A percentile compares a stretch with the other conserved stretches of the same genome.
phyloP scores from a whole-genome alignment of 64 coral and sea anemone genomes.

The Montipora efflorescens region DNA sequence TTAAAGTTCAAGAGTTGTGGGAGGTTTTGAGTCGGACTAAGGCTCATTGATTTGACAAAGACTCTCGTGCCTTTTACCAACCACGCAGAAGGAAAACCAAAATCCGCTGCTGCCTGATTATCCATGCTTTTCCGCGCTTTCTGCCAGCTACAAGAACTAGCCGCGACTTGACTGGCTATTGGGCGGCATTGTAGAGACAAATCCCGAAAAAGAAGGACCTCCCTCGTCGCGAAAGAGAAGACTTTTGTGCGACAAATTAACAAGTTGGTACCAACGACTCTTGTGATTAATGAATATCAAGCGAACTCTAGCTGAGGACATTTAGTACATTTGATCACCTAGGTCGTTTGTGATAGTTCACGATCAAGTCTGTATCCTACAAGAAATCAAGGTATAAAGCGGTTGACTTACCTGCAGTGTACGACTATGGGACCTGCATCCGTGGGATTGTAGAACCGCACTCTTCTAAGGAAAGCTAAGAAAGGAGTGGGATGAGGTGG shows the following conservation, averaged over 20 bases:
- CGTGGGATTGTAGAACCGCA: slow-evolving; percentile 90
- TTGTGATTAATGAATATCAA: too few relatives aligned
- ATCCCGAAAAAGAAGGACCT: background rate
- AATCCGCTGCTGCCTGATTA: background rate
- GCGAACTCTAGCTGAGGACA: too few relatives aligned
- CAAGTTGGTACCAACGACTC: too few relatives aligned
- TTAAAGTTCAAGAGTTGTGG: background rate
- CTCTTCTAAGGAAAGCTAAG: slow-evolving; percentile 89
- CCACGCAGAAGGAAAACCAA: background rate
- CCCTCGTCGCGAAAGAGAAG: too few relatives aligned
- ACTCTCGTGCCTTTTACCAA: too few relatives aligned
- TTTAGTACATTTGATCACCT: background rate
- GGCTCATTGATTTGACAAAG: too few relatives aligned
- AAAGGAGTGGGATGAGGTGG: slow-evolving; percentile 91
- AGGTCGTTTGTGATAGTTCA: background rate
- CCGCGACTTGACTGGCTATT: too few relatives aligned
- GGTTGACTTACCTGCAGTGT: slow-evolving; percentile 85
- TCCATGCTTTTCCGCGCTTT: too few relatives aligned
- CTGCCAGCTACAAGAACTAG: too few relatives aligned
- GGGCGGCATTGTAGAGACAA: background rate
- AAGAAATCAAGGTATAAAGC: background rate
- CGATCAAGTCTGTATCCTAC: background rate
- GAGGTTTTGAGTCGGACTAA: too few relatives aligned
- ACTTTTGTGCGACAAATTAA: too few relatives aligned
- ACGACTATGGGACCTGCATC: slow-evolving; percentile 96